Conservation (phyloP, 2,797 vertebrate genomes). For the Cheirogaleus major region DNA sequence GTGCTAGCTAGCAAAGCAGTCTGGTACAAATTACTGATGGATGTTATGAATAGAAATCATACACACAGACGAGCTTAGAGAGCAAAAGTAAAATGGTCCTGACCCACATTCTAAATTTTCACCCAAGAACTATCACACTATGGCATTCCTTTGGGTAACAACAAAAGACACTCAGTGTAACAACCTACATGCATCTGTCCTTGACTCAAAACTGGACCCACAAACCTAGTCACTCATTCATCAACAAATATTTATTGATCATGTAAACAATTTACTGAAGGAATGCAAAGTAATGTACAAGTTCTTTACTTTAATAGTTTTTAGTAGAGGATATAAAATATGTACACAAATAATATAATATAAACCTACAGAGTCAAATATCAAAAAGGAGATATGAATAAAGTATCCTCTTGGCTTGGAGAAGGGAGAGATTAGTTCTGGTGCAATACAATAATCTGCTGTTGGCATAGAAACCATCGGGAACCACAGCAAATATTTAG, state of each 20-base stretch:
- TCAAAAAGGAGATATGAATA: not conserved
- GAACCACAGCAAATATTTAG: not conserved
- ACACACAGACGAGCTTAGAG: not conserved
- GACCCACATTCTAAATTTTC: not conserved
- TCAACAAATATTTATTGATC: not conserved
- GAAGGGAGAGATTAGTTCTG: conserved; percentile 23
- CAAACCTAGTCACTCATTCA: not conserved
- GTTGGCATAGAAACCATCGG: conserved; percentile 55
- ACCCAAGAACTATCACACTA: not conserved
- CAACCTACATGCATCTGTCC: not conserved
- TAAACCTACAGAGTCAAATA: not conserved
- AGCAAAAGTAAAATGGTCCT: not conserved
- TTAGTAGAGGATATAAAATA: not conserved
- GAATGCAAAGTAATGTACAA: not conserved
- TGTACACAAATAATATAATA: not conserved
- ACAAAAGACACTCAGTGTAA: not conserved
- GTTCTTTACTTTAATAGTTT: not conserved
- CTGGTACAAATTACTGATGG: not conserved
- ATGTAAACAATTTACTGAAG: not conserved
- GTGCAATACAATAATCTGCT: not conserved
- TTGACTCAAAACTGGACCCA: not conserved
- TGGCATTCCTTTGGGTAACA: not conserved
- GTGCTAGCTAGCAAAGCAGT: not conserved
- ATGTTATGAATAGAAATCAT: not conserved
- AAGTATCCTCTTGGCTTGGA: not conserved